Conservation (phyloP, 2,797 vertebrate genomes). For the Urocyon cinereoargenteus region DNA sequence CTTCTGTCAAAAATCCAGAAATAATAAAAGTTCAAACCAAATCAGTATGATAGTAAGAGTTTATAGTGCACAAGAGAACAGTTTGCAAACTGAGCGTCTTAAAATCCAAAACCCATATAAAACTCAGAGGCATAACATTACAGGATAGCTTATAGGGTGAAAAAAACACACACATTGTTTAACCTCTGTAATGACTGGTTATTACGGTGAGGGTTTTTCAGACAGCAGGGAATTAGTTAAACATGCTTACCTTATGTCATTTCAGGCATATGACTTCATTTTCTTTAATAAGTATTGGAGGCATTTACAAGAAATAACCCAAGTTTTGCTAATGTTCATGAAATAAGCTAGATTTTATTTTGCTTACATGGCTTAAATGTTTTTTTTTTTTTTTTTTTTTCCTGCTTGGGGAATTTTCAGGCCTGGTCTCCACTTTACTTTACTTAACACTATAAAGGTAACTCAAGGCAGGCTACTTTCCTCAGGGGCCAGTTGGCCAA, state of each 20-base stretch:
- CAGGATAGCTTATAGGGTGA: not conserved
- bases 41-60: not conserved
- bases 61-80: not conserved
- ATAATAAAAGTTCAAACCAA: not conserved
- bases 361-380: not conserved
- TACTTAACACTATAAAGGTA: not conserved
- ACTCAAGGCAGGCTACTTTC: not conserved
- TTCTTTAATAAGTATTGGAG: slow-evolving; percentile 7
- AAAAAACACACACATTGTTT: not conserved
- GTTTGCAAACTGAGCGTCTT: not conserved
- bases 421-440: not conserved
- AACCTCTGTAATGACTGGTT: not conserved
- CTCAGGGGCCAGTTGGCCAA: not conserved
- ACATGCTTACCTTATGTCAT: not conserved
- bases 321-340: not conserved
- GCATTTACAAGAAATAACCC: not conserved
- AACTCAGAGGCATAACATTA: not conserved
- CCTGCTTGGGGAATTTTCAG: not conserved
- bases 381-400: not conserved
- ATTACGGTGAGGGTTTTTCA: not conserved
- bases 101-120: not conserved
- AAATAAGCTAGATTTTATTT: slow-evolving; percentile 18
- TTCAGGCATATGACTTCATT: not conserved
- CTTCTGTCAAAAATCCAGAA: not conserved
- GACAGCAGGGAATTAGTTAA: not conserved